Percentiles rank a stretch among this genome's conserved stretches.
phyloP scores from a whole-genome alignment of 2,113 vertebrate species.

The Xiphophorus hellerii region DNA sequence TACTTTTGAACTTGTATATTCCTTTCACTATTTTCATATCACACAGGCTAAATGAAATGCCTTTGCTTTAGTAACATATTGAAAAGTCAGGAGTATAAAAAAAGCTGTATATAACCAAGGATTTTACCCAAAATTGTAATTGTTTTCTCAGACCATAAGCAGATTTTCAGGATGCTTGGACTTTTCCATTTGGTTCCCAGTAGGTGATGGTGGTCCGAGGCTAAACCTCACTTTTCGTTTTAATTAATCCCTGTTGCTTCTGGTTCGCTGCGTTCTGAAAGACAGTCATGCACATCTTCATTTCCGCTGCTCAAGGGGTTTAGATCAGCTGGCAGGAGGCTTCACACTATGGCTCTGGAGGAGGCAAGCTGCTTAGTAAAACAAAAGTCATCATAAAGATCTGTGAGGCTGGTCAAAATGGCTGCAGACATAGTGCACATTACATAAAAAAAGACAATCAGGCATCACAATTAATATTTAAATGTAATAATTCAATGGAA shows the following conservation, averaged over 20 bases:
- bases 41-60: neutral
- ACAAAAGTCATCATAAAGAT: neutral
- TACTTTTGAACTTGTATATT: too few species aligned
- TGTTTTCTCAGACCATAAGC: conserved; percentile 40
- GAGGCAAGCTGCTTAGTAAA: conserved; percentile 29
- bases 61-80: neutral
- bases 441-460: neutral
- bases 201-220: conserved; percentile 33
- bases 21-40: neutral
- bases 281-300: conserved; percentile 30
- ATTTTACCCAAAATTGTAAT: neutral
- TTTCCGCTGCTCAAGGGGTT: conserved; percentile 24
- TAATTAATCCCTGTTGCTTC: conserved; percentile 62
- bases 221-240: conserved; percentile 59
- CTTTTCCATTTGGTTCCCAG: conserved; percentile 39
- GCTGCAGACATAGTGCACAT: neutral
- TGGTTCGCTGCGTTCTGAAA: conserved; percentile 43
- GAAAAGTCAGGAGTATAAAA: neutral
- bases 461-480: neutral
- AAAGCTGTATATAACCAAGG: conserved; percentile 3
- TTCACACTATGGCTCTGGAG: conserved; percentile 11
- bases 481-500: neutral
- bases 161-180: conserved; percentile 53
- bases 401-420: neutral
- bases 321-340: conserved; percentile 45